These are phyloP conservation scores for Drosophila albomicans DNA, from an alignment of 1,140 invertebrate genomes.

Conservation along the genomic window DNA sequence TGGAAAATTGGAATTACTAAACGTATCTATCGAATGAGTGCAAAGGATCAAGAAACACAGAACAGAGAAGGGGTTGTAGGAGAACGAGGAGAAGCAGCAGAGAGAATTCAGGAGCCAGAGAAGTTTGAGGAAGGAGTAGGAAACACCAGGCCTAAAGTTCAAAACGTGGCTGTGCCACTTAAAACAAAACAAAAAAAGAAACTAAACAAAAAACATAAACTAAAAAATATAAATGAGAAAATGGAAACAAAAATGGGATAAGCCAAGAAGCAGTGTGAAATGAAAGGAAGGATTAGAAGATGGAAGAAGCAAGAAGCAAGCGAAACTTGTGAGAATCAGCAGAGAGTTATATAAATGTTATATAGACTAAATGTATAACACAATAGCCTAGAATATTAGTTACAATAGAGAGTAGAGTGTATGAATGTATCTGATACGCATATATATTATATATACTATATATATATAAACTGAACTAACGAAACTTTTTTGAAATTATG, in stretches of 20 bases:
- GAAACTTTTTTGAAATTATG: slow-evolving; percentile 41
- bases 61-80: not conserved
- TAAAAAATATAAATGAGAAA: slow-evolving; percentile 4
- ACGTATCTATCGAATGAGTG: slow-evolving; percentile 35
- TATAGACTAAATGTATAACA: slow-evolving; percentile 19
- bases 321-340: slow-evolving; percentile 35
- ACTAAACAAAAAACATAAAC: slow-evolving; percentile 27
- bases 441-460: slow-evolving; percentile 13
- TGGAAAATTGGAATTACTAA: not conserved
- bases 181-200: slow-evolving; percentile 47
- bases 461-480: slow-evolving; percentile 26
- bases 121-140: slow-evolving; percentile 14
- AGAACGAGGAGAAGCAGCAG: slow-evolving; percentile 11
- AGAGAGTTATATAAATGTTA: slow-evolving; percentile 32
- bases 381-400: slow-evolving; percentile 20
- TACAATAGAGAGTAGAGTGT: slow-evolving; percentile 23
- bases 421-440: slow-evolving; percentile 29
- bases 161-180: slow-evolving; percentile 79
- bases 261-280: not conserved
- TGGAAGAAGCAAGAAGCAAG: slow-evolving; percentile 13
- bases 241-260: slow-evolving; percentile 14
- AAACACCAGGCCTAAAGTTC: slow-evolving; percentile 71
- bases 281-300: not conserved
- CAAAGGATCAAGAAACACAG: slow-evolving; percentile 1
- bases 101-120: slow-evolving; percentile 14